Evolutionary conservation across 2,888 invertebrate genomes (phyloP).

Genomic region (Philonicus albiceps): DNA sequence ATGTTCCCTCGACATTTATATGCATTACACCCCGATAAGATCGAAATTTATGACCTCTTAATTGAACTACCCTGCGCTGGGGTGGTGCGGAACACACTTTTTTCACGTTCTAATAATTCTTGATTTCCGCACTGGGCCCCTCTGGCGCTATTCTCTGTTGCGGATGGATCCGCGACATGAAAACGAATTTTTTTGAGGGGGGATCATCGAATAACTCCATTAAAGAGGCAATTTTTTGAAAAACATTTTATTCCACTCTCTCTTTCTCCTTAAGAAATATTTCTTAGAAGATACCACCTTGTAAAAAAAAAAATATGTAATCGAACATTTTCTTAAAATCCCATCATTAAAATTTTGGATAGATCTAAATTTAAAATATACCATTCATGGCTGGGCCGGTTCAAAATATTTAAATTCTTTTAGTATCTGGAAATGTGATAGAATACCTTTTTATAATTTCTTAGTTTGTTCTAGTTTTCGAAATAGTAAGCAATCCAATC

Average conservation of each 20-base stretch:
- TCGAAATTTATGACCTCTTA: conserved; percentile 42
- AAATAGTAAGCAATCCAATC: too few relatives aligned
- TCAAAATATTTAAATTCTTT: neutral
- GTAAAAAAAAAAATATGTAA: neutral
- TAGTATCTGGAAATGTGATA: too few relatives aligned
- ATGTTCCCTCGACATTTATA: conserved; percentile 43
- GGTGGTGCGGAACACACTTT: conserved; percentile 39
- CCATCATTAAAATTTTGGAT: neutral
- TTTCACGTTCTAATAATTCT: conserved; percentile 40
- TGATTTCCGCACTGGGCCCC: conserved; percentile 9
- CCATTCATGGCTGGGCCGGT: too few relatives aligned
- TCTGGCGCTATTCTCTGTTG: neutral
- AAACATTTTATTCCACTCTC: neutral
- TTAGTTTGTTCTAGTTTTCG: too few relatives aligned
- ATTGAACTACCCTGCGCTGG: conserved; percentile 38
- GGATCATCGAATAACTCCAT: neutral
- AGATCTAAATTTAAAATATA: neutral
- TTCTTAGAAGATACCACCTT: neutral
- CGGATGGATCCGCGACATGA: neutral
- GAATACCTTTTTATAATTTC: too few relatives aligned
- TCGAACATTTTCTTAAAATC: neutral
- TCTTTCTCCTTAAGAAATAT: neutral
- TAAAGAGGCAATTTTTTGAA: neutral
- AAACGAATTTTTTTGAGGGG: neutral
- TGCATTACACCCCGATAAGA: conserved; percentile 44